Conservation (phyloP, 1,140 invertebrate genomes). For the Eumaeus atala region DNA sequence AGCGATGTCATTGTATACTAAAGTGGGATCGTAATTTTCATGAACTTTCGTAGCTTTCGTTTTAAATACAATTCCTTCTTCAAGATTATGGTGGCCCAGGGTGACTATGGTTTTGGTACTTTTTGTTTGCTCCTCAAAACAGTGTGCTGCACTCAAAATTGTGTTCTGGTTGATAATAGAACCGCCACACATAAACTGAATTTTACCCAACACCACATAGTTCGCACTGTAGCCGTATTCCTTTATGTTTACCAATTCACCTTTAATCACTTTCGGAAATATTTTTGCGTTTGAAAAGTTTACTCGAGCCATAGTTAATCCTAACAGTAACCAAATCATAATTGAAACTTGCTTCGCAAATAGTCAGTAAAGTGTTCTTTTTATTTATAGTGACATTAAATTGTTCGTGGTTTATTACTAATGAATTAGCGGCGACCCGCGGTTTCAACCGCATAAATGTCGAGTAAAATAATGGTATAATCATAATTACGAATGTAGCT, state of each 20-base stretch:
- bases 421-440: too few relatives aligned
- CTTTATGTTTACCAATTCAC: conserved; percentile 18
- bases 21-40: conserved; percentile 15
- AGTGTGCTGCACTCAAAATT: conserved; percentile 32
- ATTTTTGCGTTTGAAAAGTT: too few relatives aligned
- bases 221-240: conserved; percentile 26
- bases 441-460: too few relatives aligned
- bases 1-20: conserved; percentile 29
- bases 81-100: conserved; percentile 23
- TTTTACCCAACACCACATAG: conserved; percentile 11
- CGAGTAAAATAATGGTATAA: too few relatives aligned
- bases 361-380: too few relatives aligned
- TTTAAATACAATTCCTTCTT: conserved; percentile 13
- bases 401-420: too few relatives aligned
- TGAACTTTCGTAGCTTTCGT: conserved; percentile 18
- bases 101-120: conserved; percentile 15
- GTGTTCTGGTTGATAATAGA: conserved; percentile 32
- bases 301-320: too few relatives aligned
- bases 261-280: background rate
- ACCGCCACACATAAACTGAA: conserved; percentile 24
- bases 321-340: too few relatives aligned
- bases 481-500: too few relatives aligned
- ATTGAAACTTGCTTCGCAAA: too few relatives aligned
- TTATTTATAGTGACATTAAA: too few relatives aligned
- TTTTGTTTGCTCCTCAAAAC: conserved; percentile 18